Evolutionary conservation across 2,113 vertebrate genomes (phyloP), one percentile per base, ranked within the genome.

Genomic region (Sceloporus tristichus): DNA sequence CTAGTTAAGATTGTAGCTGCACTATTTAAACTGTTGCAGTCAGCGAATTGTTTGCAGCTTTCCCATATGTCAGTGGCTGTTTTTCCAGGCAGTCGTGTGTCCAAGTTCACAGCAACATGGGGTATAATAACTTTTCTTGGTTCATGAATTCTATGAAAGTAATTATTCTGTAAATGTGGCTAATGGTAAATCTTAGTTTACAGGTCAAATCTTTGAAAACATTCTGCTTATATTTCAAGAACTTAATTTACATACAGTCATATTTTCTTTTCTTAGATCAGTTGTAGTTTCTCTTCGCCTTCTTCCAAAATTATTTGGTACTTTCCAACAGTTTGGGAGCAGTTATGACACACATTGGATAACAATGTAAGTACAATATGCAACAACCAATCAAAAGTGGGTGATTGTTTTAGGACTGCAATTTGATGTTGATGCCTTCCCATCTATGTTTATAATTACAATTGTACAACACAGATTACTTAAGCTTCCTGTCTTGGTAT

Each of bases 281-380:
- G 98, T 99, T 27, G 99, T 99, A 86, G 99, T 99, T 84, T 99
- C 99, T 29, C 96, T 99, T 92, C 98, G 99, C 87, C 97, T 99
- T 73, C 97, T 99, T 86, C 99, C 99, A 13, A 99, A 99, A 91
- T 97, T 99, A 13, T 99, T 99, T 71, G 99, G 98, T 92, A 99
- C 99, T 1, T 99, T 99, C 95, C 99, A 99, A 23, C 99, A 99
- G 82, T 99, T 99, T 92, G 99, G 99, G 87, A 99, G 99, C 95
- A 99, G 99, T 95, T 99, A 99, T 1, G 99, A 99, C 94, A 99
- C 99, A 3, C 99, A 99, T 91, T 99, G 99, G 99, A 99, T 99
- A 95, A 99, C 99, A 82, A 99, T 99, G 99, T 99, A 96, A 98
- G 98, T 97, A 86, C 8, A 89, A 40, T 16, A 4, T n/a, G 13